Base-by-base conservation (phyloP, 2,797 vertebrate genomes). In the Eidolon dupreanum region DNA sequence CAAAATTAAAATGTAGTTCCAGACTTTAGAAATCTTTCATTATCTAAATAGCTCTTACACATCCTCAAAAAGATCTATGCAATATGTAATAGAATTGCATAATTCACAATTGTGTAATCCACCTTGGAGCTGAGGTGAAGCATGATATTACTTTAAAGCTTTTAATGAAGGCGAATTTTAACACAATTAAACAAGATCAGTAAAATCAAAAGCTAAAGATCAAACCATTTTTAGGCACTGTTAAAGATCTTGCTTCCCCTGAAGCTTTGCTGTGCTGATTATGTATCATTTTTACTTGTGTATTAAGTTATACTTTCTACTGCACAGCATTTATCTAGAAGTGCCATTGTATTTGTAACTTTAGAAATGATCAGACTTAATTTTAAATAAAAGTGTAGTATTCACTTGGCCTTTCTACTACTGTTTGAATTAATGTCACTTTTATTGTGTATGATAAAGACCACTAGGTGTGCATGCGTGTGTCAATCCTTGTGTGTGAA, bases 131-230 rank as follows among this genome's bases (percentile, higher is more conserved):
- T 92, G 33, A 85, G 41, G 26, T 55, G 53, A 90, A 88, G 22
- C 31, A 38, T 79, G 74, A 17, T 87, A 77, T 49, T 93, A 78
- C 81, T 57, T 94, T 96, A 65, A 94, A 93, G 41, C 49, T 83
- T 93, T 94, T 91, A 96, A 88, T 86, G 77, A 94, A 81, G 38
- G 16, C 55, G 11, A 53, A 59, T 70, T 81, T 95, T 95, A 81
- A 61, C 61, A 41, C 26, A 24, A 66, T 53, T 91, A 85, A 90
- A 81, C 41, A 82, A 87, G 71, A 93, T 93, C 75, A 94, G 22
- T 41, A 71, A 66, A 38, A 88, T 88, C 31, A 75, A 82, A 88
- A 66, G 77, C 65, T 28, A 85, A 79, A 63, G 51, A 90, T 81
- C 55, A 70, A 11, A 33, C 46, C 24, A 0, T 81, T 91, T 82